phyloP scores from a whole-genome alignment of 2,113 vertebrate genomes.

The Pygoscelis adeliae region DNA sequence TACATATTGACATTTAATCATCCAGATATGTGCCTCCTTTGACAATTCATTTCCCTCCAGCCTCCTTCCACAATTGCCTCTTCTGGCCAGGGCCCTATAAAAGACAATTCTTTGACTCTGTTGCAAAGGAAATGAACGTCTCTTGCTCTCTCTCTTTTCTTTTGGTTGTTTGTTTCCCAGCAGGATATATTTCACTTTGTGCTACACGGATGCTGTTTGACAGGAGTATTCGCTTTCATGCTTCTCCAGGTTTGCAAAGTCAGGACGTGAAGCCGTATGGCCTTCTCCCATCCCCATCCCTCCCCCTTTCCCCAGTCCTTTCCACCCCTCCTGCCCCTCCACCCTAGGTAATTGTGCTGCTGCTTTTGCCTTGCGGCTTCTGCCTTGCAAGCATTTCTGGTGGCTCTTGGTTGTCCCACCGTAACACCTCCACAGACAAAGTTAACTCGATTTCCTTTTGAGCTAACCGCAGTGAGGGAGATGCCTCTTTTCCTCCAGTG shows the following conservation, averaged over 20 bases:
- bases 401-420: neutral
- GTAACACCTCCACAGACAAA: neutral
- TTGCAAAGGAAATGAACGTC: neutral
- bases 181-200: neutral
- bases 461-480: neutral
- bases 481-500: neutral
- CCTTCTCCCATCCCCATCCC: neutral
- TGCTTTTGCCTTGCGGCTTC: neutral
- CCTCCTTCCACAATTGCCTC: neutral
- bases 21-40: neutral
- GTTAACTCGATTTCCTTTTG: neutral
- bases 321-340: fast-evolving
- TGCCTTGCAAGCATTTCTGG: neutral
- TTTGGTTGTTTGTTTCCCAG: neutral
- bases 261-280: neutral
- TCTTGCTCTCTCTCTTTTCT: neutral
- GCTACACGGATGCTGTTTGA: neutral
- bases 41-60: conserved; percentile 54
- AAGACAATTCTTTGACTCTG: neutral
- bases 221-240: neutral
- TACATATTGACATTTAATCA: conserved; percentile 58
- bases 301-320: neutral
- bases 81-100: neutral
- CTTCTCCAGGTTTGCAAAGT: neutral
- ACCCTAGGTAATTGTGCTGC: neutral